Evolutionary conservation across 1,140 invertebrate species (phyloP).

Genomic region (Ephestia elutella): DNA sequence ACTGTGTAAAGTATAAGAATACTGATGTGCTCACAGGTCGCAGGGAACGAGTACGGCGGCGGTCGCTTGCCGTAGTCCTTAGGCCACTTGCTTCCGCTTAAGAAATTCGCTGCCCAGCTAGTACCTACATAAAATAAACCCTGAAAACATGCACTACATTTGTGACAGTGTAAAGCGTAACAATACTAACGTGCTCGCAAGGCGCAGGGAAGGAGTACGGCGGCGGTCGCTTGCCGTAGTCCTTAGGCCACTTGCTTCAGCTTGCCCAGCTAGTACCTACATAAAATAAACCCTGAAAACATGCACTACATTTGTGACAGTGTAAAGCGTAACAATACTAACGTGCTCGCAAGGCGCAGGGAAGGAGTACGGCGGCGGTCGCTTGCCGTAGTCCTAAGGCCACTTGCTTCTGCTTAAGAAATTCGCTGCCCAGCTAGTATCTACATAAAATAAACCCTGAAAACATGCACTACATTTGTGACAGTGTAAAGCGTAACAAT

Average conservation of each 20-base stretch:
- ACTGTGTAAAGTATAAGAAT: no score
- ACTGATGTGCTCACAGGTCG: slow-evolving; percentile 39
- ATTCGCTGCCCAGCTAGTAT: no score
- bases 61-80: slow-evolving; percentile 41
- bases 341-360: slow-evolving; percentile 43
- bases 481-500: no score
- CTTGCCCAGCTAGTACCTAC: slow-evolving; percentile 37
- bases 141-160: no score
- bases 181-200: slow-evolving; percentile 38
- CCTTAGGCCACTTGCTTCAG: slow-evolving; percentile 33
- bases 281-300: no score
- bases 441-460: no score
- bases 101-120: no score
- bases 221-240: slow-evolving; percentile 38
- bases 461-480: no score
- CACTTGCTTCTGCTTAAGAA: slow-evolving; percentile 34
- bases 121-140: no score
- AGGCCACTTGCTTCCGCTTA: slow-evolving; percentile 37
- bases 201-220: slow-evolving; percentile 32
- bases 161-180: no score
- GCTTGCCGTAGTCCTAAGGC: slow-evolving; percentile 42
- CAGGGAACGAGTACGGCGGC: slow-evolving; percentile 32
- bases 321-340: slow-evolving; percentile 16
- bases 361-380: slow-evolving; percentile 27
- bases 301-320: no score